Conservation (phyloP, 2,113 vertebrate species). For the Grallaria varia region DNA sequence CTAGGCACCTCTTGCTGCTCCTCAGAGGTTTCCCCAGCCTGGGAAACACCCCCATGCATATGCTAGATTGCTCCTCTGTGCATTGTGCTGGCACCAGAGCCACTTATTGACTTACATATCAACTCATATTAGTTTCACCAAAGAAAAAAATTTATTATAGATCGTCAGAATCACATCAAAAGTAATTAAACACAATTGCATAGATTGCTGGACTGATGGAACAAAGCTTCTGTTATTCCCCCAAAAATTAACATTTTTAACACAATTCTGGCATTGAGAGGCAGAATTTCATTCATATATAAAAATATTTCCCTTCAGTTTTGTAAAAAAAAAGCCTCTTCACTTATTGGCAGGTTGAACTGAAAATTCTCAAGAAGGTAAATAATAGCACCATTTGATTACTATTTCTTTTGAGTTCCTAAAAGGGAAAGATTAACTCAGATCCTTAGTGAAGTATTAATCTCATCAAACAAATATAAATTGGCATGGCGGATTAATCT, state of each 20-base stretch:
- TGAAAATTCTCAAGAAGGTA: background rate
- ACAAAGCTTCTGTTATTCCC: background rate
- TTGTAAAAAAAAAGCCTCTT: background rate
- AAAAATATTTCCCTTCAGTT: background rate
- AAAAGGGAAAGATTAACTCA: background rate
- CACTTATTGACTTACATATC: background rate
- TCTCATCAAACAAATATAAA: background rate
- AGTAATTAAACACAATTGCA: background rate
- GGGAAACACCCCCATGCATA: background rate
- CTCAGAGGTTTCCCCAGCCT: rapidly evolving
- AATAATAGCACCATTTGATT: background rate
- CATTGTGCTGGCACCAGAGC: background rate
- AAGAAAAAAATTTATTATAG: background rate
- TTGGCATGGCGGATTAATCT: background rate
- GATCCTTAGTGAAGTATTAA: background rate
- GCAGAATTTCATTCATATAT: background rate
- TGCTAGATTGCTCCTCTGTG: rapidly evolving
- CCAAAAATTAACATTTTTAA: rapidly evolving
- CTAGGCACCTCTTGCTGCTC: background rate
- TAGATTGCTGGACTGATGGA: background rate
- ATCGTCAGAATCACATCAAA: background rate
- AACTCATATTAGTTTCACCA: background rate
- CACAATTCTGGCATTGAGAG: background rate
- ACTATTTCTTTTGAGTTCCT: background rate
- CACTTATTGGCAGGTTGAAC: background rate